Evolutionary conservation across 2,113 vertebrate species (phyloP).

Genomic region (Gopherus evgoodei): DNA sequence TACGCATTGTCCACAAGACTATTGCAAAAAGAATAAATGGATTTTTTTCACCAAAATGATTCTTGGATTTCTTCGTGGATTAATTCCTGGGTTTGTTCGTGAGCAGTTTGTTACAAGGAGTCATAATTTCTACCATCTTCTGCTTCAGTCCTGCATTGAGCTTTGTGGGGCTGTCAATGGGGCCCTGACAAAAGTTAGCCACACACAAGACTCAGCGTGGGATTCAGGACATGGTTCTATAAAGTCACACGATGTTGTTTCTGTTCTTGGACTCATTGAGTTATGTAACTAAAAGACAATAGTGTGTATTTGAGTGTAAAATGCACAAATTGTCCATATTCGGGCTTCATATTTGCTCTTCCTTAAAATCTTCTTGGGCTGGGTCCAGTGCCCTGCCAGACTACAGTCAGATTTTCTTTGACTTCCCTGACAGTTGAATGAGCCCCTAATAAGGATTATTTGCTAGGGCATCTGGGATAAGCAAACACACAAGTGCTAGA

Average conservation of each 20-base stretch:
- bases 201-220: constrained; percentile 73
- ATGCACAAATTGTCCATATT: constrained; percentile 41
- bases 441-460: neutral
- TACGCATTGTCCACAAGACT: constrained; percentile 67
- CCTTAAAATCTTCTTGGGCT: neutral
- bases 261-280: constrained; percentile 64
- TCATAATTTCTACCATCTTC: constrained; percentile 70
- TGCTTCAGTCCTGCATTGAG: constrained; percentile 64
- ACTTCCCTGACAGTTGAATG: neutral
- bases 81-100: constrained; percentile 65
- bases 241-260: constrained; percentile 70
- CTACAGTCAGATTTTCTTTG: constrained; percentile 43
- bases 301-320: constrained; percentile 55
- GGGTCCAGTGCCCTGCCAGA: neutral
- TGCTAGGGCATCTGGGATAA: constrained; percentile 37
- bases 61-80: constrained; percentile 64
- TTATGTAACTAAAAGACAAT: constrained; percentile 74
- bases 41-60: constrained; percentile 64
- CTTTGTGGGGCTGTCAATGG: constrained; percentile 73
- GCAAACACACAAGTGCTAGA: constrained; percentile 17
- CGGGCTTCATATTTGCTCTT: constrained; percentile 1
- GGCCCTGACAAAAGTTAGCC: constrained; percentile 62
- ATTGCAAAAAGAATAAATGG: constrained; percentile 68
- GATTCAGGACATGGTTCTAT: constrained; percentile 70
- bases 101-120: constrained; percentile 66